Base-by-base conservation (phyloP, 1,140 invertebrate genomes). In the Probaryconus sp. region DNA sequence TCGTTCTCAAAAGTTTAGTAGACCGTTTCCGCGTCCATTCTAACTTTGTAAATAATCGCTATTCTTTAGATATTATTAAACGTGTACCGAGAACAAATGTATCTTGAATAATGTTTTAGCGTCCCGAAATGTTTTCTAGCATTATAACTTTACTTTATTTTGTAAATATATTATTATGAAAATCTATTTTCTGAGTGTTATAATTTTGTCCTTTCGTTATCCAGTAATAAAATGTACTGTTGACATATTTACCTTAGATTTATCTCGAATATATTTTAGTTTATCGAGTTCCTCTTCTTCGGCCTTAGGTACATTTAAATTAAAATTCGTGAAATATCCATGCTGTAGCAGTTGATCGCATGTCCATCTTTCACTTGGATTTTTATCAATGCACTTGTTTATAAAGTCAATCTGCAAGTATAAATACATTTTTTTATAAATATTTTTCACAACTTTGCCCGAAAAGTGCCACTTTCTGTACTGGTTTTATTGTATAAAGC, bases 381-480 rank as follows among this genome's bases (percentile, higher is more conserved):
- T 96, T 87, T 97, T 97, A 81, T 98, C 95, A 42, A 99, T 86
- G 83, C 97, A 99, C 91, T 94, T 96, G 93, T 94, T 93, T 75
- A 98, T 88, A 88, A 98, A 98, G 85, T 96, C 95, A 79, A 97
- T 88, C 63, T 88, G 53, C 24, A 67, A 61, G 7, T 21, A 55
- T 37, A 10, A 26, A 16, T 43, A 16, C 26, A 64, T 47, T 21
- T 14, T 61, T 51, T 53, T n/a, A 47, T 17, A 24, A 28, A 37
- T 51, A 24, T 35, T 33, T 2, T 38, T 18, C 17, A 16, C n/a
- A n/a, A n/a, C n/a, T 10, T 21, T 45, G 17, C 16, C 5, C 18
- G 5, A 18, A 40, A 40, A 45, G n/a, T n/a, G n/a, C n/a, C n/a
- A n/a, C n/a, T n/a, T n/a, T n/a, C n/a, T n/a, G n/a, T n/a, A n/a